phyloP scores from a whole-genome alignment of 1,140 invertebrate genomes.

The Melipona quadrifasciata region DNA sequence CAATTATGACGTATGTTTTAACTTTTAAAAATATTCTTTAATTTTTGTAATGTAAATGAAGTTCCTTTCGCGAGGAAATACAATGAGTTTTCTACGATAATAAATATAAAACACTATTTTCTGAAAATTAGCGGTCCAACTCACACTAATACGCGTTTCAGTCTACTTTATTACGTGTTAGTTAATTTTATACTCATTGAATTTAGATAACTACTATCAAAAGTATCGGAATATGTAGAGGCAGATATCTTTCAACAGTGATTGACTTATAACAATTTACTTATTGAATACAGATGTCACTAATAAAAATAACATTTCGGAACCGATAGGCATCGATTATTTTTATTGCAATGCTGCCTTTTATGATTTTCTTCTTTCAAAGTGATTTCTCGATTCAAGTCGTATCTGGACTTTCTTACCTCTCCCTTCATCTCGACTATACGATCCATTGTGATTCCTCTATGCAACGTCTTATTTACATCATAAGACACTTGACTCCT shows the following conservation, averaged over 20 bases:
- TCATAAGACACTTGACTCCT: slow-evolving; percentile 31
- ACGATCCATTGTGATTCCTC: slow-evolving; percentile 30
- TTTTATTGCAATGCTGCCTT: background rate
- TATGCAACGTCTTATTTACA: slow-evolving; percentile 16
- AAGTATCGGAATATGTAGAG: too few relatives aligned
- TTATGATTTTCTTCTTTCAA: background rate
- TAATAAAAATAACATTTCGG: background rate
- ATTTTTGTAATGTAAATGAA: too few relatives aligned
- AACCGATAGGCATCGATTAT: background rate
- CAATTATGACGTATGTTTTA: background rate
- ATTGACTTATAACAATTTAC: too few relatives aligned
- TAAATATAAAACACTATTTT: too few relatives aligned
- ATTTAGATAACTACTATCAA: background rate
- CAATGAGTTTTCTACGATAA: too few relatives aligned
- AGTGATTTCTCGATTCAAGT: background rate
- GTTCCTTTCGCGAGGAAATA: too few relatives aligned
- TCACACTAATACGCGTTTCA: background rate
- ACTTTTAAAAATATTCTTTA: background rate
- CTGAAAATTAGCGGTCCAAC: background rate
- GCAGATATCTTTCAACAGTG: too few relatives aligned
- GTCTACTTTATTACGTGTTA: background rate
- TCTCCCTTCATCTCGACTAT: background rate
- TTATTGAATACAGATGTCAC: background rate
- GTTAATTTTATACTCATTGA: background rate
- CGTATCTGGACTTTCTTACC: background rate